A percentile compares a stretch with the other conserved stretches of the same genome.
phyloP scores from a whole-genome alignment of 2,113 vertebrate genomes.

The Muscicapa adusta region DNA sequence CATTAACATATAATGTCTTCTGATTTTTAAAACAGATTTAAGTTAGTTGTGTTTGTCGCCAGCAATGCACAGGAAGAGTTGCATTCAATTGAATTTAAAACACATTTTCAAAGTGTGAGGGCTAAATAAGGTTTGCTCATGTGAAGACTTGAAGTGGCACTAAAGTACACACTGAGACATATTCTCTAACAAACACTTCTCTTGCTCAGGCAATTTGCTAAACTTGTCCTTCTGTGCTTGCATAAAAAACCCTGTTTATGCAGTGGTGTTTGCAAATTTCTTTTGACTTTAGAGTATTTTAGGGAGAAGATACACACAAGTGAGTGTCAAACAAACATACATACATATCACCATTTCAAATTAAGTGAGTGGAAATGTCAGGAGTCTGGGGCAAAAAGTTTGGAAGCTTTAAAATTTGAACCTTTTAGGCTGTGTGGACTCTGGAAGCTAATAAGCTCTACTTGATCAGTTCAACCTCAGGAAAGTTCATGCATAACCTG shows the following conservation, averaged over 20 bases:
- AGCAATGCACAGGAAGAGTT: background rate
- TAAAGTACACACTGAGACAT: background rate
- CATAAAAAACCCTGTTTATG: background rate
- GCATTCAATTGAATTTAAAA: background rate
- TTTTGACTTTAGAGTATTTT: background rate
- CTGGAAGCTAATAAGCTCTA: background rate
- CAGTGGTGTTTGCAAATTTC: background rate
- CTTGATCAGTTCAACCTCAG: background rate
- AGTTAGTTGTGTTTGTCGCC: background rate
- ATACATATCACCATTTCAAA: background rate
- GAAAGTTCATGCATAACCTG: constrained; percentile 42
- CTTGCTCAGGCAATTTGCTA: background rate
- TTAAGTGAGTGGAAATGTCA: constrained; percentile 10
- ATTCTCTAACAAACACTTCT: background rate
- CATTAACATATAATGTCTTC: too few relatives aligned
- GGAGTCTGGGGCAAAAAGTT: background rate
- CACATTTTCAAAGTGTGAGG: background rate
- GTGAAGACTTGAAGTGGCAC: background rate
- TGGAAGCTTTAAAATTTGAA: background rate
- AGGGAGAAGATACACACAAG: background rate
- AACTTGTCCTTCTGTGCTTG: background rate
- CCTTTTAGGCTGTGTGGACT: background rate
- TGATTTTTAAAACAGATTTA: background rate
- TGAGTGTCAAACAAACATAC: background rate
- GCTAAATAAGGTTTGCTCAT: background rate